Evolutionary conservation across 2,797 vertebrate genomes (phyloP).

Genomic region (Chlorospingus flavigularis): DNA sequence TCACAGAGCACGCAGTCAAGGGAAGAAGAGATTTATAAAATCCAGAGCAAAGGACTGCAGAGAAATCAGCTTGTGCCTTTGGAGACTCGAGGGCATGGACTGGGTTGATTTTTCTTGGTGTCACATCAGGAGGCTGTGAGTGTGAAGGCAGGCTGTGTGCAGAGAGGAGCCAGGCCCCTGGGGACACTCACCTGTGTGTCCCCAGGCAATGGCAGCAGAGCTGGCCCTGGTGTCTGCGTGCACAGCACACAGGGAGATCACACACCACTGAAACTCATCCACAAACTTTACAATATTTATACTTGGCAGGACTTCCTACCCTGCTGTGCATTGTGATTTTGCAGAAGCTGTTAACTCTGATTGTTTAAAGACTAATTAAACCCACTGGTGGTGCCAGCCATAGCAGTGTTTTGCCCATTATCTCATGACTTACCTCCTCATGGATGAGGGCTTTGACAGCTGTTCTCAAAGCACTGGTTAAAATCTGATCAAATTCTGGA

Average conservation of each 20-base stretch:
- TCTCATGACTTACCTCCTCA: background rate
- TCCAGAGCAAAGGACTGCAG: background rate
- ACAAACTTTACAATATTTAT: background rate
- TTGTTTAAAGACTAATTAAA: background rate
- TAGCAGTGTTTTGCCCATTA: background rate
- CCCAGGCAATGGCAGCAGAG: background rate
- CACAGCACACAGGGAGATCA: accelerated
- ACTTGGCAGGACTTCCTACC: background rate
- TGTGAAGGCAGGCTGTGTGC: background rate
- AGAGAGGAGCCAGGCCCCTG: background rate
- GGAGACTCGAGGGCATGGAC: background rate
- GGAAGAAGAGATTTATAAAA: background rate
- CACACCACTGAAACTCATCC: background rate
- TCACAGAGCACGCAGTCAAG: background rate
- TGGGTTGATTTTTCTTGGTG: background rate
- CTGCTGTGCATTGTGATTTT: background rate
- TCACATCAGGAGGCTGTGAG: background rate
- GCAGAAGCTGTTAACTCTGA: background rate
- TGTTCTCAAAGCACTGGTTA: background rate
- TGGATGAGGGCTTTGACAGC: background rate
- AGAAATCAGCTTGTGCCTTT: background rate
- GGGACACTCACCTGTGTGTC: accelerated
- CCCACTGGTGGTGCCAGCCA: background rate
- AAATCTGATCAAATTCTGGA: background rate
- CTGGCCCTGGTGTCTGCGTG: accelerated